Conservation (phyloP, 2,888 invertebrate species). For the Lasioglossum calceatum region DNA sequence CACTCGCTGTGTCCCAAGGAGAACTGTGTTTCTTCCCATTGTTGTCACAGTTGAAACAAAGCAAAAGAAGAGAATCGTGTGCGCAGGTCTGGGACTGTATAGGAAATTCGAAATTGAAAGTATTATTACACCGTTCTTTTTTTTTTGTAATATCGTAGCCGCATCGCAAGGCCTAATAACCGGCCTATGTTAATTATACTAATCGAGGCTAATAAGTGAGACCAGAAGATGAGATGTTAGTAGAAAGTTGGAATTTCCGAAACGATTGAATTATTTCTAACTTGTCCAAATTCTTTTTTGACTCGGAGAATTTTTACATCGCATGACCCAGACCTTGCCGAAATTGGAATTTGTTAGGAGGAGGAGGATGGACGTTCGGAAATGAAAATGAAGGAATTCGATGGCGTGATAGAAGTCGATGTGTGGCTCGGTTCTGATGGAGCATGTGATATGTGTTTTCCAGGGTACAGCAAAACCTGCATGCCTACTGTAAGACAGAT, state of each 20-base stretch:
- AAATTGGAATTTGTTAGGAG: not conserved
- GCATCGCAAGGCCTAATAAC: not conserved
- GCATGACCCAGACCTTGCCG: not conserved
- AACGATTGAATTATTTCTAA: too few species aligned
- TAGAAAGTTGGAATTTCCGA: not conserved
- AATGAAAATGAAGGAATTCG: constrained; percentile 11
- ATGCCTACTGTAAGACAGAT: constrained; percentile 87
- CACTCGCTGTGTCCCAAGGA: constrained; percentile 41
- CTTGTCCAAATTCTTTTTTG: too few species aligned
- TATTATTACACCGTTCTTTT: not conserved
- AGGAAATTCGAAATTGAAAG: not conserved
- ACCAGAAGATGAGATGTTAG: not conserved
- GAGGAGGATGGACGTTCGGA: not conserved
- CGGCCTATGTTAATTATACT: not conserved
- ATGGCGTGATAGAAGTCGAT: constrained; percentile 63
- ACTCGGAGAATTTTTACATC: not conserved
- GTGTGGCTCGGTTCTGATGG: constrained; percentile 79
- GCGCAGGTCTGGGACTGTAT: not conserved
- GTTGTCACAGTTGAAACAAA: not conserved
- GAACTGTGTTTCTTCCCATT: not conserved
- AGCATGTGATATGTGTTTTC: constrained; percentile 84
- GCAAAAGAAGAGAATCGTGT: not conserved
- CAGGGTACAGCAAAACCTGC: constrained; percentile 86
- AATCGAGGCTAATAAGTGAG: not conserved
- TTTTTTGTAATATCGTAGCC: not conserved